These are phyloP conservation scores for Hydropsyche betteni DNA, from an alignment of 2,888 invertebrate genomes.

Conservation along the genomic window DNA sequence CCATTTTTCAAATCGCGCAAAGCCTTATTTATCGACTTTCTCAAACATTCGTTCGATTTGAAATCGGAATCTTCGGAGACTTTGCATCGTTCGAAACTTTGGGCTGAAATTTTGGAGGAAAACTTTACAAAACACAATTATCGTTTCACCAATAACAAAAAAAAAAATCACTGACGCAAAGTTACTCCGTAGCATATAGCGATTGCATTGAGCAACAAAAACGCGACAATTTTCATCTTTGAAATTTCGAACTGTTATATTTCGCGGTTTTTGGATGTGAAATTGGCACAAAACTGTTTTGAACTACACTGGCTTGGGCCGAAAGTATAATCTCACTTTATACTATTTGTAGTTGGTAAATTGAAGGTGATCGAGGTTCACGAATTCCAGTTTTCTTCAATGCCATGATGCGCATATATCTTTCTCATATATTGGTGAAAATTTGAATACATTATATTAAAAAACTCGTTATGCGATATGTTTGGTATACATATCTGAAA, in stretches of 20 bases:
- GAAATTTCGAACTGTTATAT: no score
- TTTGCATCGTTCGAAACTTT: slow-evolving; percentile 53
- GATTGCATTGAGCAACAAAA: not conserved
- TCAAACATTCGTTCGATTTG: slow-evolving; percentile 53
- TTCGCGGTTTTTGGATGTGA: no score
- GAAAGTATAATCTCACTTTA: not conserved
- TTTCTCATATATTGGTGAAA: no score
- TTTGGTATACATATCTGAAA: no score
- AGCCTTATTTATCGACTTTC: slow-evolving; percentile 52
- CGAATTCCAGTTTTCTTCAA: not conserved
- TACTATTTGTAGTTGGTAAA: not conserved
- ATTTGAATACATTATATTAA: not conserved
- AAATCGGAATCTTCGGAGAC: slow-evolving; percentile 51
- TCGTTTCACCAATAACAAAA: no score
- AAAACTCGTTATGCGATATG: not conserved
- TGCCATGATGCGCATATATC: not conserved
- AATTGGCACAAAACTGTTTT: no score
- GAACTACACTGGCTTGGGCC: no score
- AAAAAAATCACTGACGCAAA: not conserved
- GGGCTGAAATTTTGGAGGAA: slow-evolving; percentile 53
- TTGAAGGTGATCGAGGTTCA: not conserved
- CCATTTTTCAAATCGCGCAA: slow-evolving; percentile 52
- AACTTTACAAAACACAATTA: not conserved
- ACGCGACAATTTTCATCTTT: no score
- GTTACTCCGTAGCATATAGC: not conserved